Evolutionary conservation across 2,113 vertebrate genomes (phyloP).

Genomic region (Illadopsis cleaveri): DNA sequence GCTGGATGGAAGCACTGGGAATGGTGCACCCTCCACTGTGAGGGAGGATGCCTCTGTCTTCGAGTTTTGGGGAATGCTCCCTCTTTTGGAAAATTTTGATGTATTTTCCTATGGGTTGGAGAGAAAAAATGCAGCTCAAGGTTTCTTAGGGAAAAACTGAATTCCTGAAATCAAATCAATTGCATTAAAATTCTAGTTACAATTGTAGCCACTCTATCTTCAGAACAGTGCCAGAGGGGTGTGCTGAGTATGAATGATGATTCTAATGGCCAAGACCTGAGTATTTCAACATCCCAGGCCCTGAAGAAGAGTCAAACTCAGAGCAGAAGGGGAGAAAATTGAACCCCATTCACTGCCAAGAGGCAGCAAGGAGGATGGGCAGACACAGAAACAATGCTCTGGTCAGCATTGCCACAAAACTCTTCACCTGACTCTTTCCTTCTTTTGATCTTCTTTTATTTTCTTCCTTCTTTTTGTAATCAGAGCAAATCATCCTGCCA

Average conservation of each 20-base stretch:
- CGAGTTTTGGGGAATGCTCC: neutral
- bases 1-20: neutral
- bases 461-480: neutral
- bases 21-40: fast-evolving
- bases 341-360: neutral
- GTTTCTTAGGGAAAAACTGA: neutral
- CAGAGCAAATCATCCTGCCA: neutral
- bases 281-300: neutral
- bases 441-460: neutral
- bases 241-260: neutral
- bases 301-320: neutral
- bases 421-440: neutral
- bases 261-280: neutral
- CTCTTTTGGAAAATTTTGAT: neutral
- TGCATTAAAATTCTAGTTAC: neutral
- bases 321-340: neutral
- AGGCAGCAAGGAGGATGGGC: neutral
- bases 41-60: neutral
- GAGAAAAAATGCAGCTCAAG: neutral
- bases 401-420: neutral
- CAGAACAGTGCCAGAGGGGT: neutral
- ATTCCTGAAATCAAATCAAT: neutral
- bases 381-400: neutral
- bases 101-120: neutral
- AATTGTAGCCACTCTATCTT: neutral